Evolutionary conservation across 2,797 vertebrate species (phyloP).

Genomic region (Cryptoblepharus egeriae): DNA sequence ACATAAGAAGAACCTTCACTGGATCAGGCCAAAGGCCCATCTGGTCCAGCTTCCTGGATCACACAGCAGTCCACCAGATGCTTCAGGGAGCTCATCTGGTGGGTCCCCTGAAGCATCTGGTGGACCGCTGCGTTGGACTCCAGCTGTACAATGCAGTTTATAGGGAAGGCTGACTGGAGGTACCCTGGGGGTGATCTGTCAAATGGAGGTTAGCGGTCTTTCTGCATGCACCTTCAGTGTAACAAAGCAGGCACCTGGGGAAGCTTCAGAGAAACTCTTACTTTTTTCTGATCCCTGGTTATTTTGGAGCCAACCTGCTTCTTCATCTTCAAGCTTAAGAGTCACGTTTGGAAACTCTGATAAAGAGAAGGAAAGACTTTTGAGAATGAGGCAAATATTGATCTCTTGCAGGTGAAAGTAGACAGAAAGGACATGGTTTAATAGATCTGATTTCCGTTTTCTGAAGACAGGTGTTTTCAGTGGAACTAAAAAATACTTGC

Average conservation of each 20-base stretch:
- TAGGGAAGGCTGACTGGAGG: too few species aligned
- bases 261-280: neutral
- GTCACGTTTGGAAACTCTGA: slow-evolving; percentile 20
- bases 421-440: neutral
- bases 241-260: neutral
- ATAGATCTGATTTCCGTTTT: neutral
- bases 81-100: too few species aligned
- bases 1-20: too few species aligned
- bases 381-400: neutral
- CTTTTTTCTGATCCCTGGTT: neutral
- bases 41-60: too few species aligned
- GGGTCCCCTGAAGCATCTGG: too few species aligned
- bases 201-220: neutral
- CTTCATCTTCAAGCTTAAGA: slow-evolving; percentile 17
- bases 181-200: neutral
- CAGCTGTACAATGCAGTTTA: too few species aligned
- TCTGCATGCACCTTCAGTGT: neutral
- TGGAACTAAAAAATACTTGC: neutral
- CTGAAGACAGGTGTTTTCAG: too few species aligned
- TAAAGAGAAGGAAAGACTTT: too few species aligned
- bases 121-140: too few species aligned
- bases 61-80: too few species aligned
- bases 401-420: neutral
- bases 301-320: neutral
- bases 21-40: too few species aligned